A percentile compares a stretch with the other conserved stretches of the same genome.
phyloP scores from a whole-genome alignment of 2,888 invertebrate genomes.

The Eupsilia transversa region DNA sequence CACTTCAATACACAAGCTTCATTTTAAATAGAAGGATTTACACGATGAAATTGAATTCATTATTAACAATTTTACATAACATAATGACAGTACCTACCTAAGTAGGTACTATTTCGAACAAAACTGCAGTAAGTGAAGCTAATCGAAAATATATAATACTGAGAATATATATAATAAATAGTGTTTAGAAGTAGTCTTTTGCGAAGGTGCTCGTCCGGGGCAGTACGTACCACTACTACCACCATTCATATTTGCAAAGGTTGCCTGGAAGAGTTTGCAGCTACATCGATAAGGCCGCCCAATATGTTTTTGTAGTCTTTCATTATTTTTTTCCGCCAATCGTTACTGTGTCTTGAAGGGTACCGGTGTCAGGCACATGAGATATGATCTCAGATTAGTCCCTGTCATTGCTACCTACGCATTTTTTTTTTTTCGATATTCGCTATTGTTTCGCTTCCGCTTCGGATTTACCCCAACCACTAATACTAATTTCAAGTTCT shows the following conservation, averaged over 20 bases:
- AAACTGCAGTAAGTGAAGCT: background rate
- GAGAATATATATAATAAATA: background rate
- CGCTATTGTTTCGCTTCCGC: background rate
- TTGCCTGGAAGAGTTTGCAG: background rate
- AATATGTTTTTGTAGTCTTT: background rate
- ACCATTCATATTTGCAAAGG: background rate
- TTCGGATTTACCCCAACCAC: background rate
- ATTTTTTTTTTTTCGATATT: background rate
- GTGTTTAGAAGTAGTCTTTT: background rate
- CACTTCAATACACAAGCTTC: conserved; percentile 3
- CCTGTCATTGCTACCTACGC: background rate
- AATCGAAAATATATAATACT: background rate
- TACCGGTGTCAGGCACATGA: too few relatives aligned
- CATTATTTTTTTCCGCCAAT: background rate
- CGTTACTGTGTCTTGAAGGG: too few relatives aligned
- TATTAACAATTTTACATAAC: too few relatives aligned
- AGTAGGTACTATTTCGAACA: background rate
- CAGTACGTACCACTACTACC: background rate
- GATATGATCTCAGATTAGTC: background rate
- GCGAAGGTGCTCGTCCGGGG: too few relatives aligned
- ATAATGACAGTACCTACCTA: background rate
- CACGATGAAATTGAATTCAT: conserved; percentile 12
- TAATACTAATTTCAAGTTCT: background rate
- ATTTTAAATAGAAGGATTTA: background rate
- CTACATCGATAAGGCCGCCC: background rate